Base-by-base conservation (phyloP, 2,888 invertebrate genomes). In the Agrochola lota region DNA sequence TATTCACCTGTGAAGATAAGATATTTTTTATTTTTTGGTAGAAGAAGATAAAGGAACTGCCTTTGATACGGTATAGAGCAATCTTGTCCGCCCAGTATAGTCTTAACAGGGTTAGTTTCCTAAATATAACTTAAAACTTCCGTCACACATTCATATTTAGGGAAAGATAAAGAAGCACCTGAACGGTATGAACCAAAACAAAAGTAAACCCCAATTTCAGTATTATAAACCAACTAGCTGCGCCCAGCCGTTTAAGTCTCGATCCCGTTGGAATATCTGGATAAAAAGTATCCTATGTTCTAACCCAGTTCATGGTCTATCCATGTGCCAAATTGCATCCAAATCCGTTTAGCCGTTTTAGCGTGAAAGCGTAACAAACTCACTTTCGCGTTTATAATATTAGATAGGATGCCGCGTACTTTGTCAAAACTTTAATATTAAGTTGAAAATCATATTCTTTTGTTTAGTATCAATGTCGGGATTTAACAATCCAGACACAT, bases 1-100 rank as follows among this genome's bases (percentile, higher is more conserved):
- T 99, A 99, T 92, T 99, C 98, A n/a, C 99, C 98, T 98, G 94
- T 55, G 89, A 90, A 74, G 69, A 71, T 57, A n/a, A 2, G 1
- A n/a, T 12, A n/a, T 9, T 23, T 12, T 11, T 40, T 49, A 46
- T 30, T 26, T 49, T 26, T 46, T 17, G 20, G 20, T 1, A 6
- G 5, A 57, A 59, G 17, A 57, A 23, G 8, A 6, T 46, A 35
- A 2, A 68, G 20, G 15, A 26, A 17, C 1, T 30, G 11, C 2
- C 12, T n/a, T n/a, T 57, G n/a, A 11, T 57, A 23, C 2, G n/a
- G n/a, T n/a, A 57, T 23, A 23, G 8, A 55, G 23, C 23, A 52
- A 55, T 55, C n/a, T 40, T 17, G 4, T 2, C 0, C 12, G 9
- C 17, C 2, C 23, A 67, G 23, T 7, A 3, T 35, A 7, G 20